These are phyloP conservation scores for Enteromius mattozi DNA, from an alignment of 2,797 vertebrate genomes.

Conservation along the genomic window DNA sequence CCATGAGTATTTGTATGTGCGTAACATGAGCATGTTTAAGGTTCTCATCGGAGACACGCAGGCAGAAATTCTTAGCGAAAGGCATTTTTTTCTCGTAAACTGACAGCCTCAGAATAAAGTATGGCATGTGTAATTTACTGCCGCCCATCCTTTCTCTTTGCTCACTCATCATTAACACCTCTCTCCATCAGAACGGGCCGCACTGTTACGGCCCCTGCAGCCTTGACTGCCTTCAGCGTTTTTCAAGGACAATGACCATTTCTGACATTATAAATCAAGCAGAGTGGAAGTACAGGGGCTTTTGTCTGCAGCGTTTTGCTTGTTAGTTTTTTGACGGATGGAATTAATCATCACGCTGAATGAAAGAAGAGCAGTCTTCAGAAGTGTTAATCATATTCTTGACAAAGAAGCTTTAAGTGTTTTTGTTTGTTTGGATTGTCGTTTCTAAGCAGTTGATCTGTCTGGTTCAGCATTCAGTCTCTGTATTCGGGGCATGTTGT, in stretches of 20 bases:
- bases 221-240: constrained; percentile 50
- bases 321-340: constrained; percentile 16
- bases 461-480: not conserved
- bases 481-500: not conserved
- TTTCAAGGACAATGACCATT: constrained; percentile 55
- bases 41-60: constrained; percentile 47
- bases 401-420: not conserved
- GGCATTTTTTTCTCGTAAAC: constrained; percentile 45
- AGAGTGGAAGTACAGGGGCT: constrained; percentile 35
- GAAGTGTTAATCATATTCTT: constrained; percentile 27
- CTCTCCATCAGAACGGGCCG: constrained; percentile 6
- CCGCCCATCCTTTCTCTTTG: constrained; percentile 24
- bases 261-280: constrained; percentile 52
- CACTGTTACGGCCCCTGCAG: constrained; percentile 23
- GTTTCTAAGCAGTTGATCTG: constrained; percentile 3
- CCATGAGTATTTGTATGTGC: constrained; percentile 35
- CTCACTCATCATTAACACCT: constrained; percentile 46
- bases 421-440: not conserved
- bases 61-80: constrained; percentile 42
- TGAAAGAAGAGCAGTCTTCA: constrained; percentile 9
- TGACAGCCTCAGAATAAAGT: constrained; percentile 42
- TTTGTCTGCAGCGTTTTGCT: constrained; percentile 33
- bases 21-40: constrained; percentile 28
- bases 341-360: constrained; percentile 29
- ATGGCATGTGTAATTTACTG: constrained; percentile 27